Evolutionary conservation across 2,888 invertebrate genomes (phyloP).

Genomic region (Tromatobia lineatoria): DNA sequence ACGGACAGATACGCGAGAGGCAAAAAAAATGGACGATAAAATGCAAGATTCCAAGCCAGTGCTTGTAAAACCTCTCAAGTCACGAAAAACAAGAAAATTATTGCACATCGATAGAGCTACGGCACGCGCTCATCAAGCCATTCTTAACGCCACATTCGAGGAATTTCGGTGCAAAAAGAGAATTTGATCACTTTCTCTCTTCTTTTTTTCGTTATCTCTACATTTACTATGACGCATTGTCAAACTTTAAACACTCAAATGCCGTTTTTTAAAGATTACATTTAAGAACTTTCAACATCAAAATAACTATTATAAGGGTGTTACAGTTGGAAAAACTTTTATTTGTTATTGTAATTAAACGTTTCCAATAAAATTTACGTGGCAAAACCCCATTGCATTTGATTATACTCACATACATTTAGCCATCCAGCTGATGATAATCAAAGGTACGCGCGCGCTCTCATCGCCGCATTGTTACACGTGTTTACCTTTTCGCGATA

Average conservation of each 20-base stretch:
- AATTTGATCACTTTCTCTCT: background rate
- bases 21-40: background rate
- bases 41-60: no score
- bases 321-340: no score
- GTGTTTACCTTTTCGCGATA: background rate
- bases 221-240: no score
- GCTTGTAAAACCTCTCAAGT: background rate
- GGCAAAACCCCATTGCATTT: no score
- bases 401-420: background rate
- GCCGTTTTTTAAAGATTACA: background rate
- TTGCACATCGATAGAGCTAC: background rate
- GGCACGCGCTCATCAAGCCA: background rate
- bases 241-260: no score
- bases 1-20: no score
- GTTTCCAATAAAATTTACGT: background rate
- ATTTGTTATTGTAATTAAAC: background rate
- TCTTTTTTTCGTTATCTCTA: no score
- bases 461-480: background rate
- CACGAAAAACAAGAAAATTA: background rate
- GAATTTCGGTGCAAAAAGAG: background rate
- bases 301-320: background rate
- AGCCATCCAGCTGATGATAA: background rate
- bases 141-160: conserved; percentile 4
- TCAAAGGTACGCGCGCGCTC: background rate
- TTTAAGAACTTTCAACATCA: background rate